phyloP scores from a whole-genome alignment of 92 coral and sea anemone species.

The Phenganax marumi region DNA sequence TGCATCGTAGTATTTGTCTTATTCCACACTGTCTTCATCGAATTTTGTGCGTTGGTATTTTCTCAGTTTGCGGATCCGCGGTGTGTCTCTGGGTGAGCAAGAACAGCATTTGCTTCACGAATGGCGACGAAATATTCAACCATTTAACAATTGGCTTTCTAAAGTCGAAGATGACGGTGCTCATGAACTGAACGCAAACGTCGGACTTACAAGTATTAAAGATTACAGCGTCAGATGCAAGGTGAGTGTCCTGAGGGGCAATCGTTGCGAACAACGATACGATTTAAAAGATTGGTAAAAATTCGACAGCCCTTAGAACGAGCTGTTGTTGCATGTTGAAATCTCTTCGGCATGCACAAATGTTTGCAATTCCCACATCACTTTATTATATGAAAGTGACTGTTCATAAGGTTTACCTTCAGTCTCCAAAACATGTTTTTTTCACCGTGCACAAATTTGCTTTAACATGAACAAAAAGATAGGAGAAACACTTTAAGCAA shows the following conservation, averaged over 20 bases:
- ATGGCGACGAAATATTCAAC: conserved; percentile 32
- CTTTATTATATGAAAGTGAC: too few relatives aligned
- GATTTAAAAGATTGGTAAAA: neutral
- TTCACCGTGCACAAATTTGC: too few relatives aligned
- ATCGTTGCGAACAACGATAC: neutral
- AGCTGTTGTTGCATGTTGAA: too few relatives aligned
- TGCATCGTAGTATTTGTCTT: neutral
- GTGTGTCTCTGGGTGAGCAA: conserved; percentile 29
- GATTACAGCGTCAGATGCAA: conserved; percentile 39
- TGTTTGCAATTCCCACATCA: too few relatives aligned
- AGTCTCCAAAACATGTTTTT: too few relatives aligned
- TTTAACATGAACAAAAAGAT: too few relatives aligned
- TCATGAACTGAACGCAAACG: conserved; percentile 9
- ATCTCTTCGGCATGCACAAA: too few relatives aligned
- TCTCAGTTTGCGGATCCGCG: conserved; percentile 23
- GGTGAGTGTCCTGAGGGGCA: neutral
- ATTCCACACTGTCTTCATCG: neutral
- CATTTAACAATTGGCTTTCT: conserved; percentile 38
- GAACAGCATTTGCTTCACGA: conserved; percentile 41
- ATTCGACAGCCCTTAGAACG: neutral
- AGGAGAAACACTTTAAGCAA: too few relatives aligned
- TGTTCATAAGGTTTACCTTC: too few relatives aligned
- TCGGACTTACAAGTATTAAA: conserved; percentile 27
- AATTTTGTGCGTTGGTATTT: neutral
- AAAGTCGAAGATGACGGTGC: conserved; percentile 44